Base-by-base conservation (phyloP, 2,888 invertebrate genomes). In the Hesperia comma region DNA sequence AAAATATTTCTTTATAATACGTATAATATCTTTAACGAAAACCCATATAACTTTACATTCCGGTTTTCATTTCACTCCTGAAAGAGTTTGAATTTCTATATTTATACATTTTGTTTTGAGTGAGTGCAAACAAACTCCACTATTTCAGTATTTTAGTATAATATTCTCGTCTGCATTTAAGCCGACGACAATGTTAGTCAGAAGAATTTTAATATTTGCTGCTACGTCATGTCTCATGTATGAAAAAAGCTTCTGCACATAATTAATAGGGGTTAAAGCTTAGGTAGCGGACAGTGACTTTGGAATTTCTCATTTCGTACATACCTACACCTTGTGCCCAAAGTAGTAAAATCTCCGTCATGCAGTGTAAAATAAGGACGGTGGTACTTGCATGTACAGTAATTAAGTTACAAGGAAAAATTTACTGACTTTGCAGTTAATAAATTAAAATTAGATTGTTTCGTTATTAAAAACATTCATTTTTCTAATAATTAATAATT, bases 151-250 rank as follows among this genome's bases (percentile, higher is more conserved):
- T 21, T n/a, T n/a, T n/a, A n/a, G n/a, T n/a, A n/a, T n/a, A n/a
- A 56, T 40, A 63, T 63, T n/a, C 49, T 49, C 6, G 19, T 37
- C 37, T 56, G 49, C 51, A 43, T 12, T 49, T 46, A 32, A 53
- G 14, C 53, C 12, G 43, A 43, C n/a, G 54, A 62, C 62, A 62
- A 51, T 57, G 63, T 51, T 4, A 57, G 56, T 46, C 37, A 49
- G 26, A 61, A 40, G 61, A 61, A 61, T 61, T 49, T 64, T 57
- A 64, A 51, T 64, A 57, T 64, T 57, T 64, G 49, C 37, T 7
- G 37, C 57, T 41, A 46, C 57, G 49, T 26, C 32, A 26, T 49
- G 40, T 37, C 19, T 49, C 15, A 51, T 15, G 19, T 40, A 57
- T 40, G 40, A 33, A 40, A 19, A 40, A 51, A 51, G 37, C 19